Conservation (phyloP, 2,113 vertebrate species). For the Perca flavescens region DNA sequence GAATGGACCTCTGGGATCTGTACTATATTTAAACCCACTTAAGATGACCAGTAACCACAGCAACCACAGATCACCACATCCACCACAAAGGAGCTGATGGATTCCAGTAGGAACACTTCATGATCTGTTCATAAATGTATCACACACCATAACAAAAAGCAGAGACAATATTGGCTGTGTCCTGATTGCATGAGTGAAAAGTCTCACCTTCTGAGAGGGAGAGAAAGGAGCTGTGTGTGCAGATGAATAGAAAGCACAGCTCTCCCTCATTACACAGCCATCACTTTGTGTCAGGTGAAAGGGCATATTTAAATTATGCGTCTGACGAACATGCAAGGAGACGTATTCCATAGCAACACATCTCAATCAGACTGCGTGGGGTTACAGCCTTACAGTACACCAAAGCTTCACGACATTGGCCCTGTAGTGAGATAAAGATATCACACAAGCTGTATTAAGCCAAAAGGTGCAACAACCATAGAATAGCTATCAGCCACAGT, state of each 20-base stretch:
- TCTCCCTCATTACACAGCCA: not conserved
- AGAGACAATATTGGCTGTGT: not conserved
- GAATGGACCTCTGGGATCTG: constrained; percentile 2
- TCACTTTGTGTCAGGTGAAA: constrained; percentile 20
- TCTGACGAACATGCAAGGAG: constrained; percentile 17
- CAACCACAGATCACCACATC: constrained; percentile 21
- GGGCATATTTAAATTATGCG: constrained; percentile 24
- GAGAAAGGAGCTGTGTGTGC: constrained; percentile 18
- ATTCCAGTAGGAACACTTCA: not conserved
- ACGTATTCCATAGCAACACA: constrained; percentile 15
- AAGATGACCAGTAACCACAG: not conserved
- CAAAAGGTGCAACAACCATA: constrained; percentile 39
- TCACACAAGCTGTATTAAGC: constrained; percentile 29
- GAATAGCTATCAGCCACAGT: constrained; percentile 25
- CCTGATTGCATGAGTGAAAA: constrained; percentile 22
- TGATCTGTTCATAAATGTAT: constrained; percentile 2
- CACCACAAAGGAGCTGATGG: not conserved
- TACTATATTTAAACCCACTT: constrained; percentile 10
- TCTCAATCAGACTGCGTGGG: constrained; percentile 10
- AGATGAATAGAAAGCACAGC: constrained; percentile 16
- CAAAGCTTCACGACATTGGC: constrained; percentile 25
- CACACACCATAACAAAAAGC: constrained; percentile 5
- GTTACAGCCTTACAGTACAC: constrained; percentile 16
- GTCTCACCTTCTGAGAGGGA: not conserved
- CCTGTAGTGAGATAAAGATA: constrained; percentile 36